phyloP scores from a whole-genome alignment of 1,140 invertebrate genomes.

The Homalodisca vitripennis region DNA sequence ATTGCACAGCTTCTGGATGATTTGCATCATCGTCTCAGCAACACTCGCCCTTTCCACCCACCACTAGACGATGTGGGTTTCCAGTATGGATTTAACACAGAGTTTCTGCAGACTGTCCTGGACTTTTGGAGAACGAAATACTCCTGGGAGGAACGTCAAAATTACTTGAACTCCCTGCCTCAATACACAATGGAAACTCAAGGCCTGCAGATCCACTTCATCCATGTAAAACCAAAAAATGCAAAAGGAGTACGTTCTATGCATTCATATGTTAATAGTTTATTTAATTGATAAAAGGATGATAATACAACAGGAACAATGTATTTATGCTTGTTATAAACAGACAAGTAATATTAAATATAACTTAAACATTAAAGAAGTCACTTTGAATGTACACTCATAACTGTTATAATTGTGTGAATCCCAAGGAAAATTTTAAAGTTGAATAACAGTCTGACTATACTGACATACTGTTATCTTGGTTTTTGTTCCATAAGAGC shows the following conservation, averaged over 20 bases:
- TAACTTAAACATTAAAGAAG: too few relatives aligned
- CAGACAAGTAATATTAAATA: too few relatives aligned
- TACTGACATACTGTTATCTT: too few relatives aligned
- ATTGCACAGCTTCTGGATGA: slow-evolving; percentile 34
- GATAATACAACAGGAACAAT: too few relatives aligned
- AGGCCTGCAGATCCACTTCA: slow-evolving; percentile 74
- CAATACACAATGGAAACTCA: slow-evolving; percentile 70
- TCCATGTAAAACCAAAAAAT: slow-evolving; percentile 58
- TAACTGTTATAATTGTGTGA: too few relatives aligned
- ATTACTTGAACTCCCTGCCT: slow-evolving; percentile 64
- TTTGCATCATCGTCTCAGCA: slow-evolving; percentile 31
- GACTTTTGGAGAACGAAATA: slow-evolving; percentile 74
- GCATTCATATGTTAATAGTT: not conserved
- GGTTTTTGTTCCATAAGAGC: too few relatives aligned
- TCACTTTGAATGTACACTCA: too few relatives aligned
- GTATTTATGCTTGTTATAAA: too few relatives aligned
- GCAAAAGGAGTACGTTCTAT: slow-evolving; percentile 38
- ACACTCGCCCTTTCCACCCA: slow-evolving; percentile 1
- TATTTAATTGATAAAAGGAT: not conserved
- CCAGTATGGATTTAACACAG: slow-evolving; percentile 73
- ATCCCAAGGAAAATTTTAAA: too few relatives aligned
- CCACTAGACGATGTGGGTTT: slow-evolving; percentile 69
- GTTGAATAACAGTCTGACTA: too few relatives aligned
- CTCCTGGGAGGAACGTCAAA: slow-evolving; percentile 68
- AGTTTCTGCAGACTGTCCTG: slow-evolving; percentile 63